Evolutionary conservation across 2,113 vertebrate genomes (phyloP).

Genomic region (Pantherophis guttatus): DNA sequence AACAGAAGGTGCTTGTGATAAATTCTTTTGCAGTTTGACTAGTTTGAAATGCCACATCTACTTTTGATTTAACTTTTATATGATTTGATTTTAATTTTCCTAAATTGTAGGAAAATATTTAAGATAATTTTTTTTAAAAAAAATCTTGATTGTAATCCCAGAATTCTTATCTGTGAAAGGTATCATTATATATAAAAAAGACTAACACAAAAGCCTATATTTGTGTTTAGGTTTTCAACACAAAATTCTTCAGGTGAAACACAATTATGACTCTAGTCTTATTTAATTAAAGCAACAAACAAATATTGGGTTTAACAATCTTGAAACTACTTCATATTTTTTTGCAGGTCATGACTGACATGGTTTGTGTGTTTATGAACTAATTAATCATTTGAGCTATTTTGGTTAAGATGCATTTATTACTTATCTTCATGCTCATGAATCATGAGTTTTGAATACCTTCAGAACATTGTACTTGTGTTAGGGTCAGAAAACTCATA

Average conservation of each 20-base stretch:
- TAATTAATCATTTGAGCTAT: neutral
- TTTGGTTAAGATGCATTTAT: neutral
- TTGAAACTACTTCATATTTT: neutral
- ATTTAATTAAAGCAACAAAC: neutral
- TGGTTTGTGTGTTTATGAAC: neutral
- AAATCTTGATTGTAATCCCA: constrained; percentile 31
- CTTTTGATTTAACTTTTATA: constrained; percentile 38
- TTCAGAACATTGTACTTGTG: neutral
- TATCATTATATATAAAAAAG: neutral
- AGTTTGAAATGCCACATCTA: constrained; percentile 31
- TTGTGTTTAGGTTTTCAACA: constrained; percentile 8
- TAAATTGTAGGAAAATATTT: constrained; percentile 16
- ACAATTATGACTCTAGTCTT: neutral
- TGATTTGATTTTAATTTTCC: constrained; percentile 40
- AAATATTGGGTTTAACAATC: neutral
- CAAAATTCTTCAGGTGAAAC: neutral
- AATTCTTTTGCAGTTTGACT: constrained; percentile 10
- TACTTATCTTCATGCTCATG: neutral
- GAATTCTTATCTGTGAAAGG: constrained; percentile 33
- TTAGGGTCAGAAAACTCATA: too few relatives aligned
- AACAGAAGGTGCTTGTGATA: constrained; percentile 26
- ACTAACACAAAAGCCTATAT: neutral
- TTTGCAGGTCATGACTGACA: neutral
- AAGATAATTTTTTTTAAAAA: constrained; percentile 15
- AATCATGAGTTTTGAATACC: neutral